Conservation (phyloP, 1,140 invertebrate species). For the Trichoplusia ni region DNA sequence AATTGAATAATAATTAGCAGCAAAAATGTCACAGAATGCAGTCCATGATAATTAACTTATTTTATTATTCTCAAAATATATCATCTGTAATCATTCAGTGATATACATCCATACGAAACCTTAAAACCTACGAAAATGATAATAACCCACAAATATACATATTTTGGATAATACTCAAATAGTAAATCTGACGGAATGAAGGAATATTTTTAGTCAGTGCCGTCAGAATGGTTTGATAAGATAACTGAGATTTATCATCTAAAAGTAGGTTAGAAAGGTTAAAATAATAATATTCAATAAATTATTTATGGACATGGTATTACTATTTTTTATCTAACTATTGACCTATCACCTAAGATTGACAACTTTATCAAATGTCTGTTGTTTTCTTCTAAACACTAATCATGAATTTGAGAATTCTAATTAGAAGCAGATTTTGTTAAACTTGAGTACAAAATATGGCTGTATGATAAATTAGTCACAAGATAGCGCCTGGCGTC, state of each 20-base stretch:
- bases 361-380: not conserved
- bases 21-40: too few species aligned
- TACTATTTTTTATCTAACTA: slow-evolving; percentile 43
- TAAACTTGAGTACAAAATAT: slow-evolving; percentile 2
- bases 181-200: not conserved
- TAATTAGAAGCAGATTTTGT: not conserved
- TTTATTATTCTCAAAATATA: too few species aligned
- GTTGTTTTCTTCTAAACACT: not conserved
- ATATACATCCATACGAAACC: too few species aligned
- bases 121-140: too few species aligned
- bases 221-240: slow-evolving; percentile 9
- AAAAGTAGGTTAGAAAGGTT: slow-evolving; percentile 24
- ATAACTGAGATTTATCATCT: slow-evolving; percentile 7
- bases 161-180: not conserved
- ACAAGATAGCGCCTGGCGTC: slow-evolving; percentile 40
- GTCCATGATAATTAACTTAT: too few species aligned
- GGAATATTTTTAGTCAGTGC: not conserved
- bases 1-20: too few species aligned
- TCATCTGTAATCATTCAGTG: too few species aligned
- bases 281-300: slow-evolving; percentile 50
- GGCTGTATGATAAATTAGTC: not conserved
- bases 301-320: slow-evolving; percentile 39
- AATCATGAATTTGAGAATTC: not conserved
- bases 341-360: slow-evolving; percentile 32
- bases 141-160: not conserved